Percentiles rank a stretch among this genome's conserved stretches.
These are phyloP conservation scores for Drosophila bunnanda DNA, from an alignment of 2,888 invertebrate species.

Conservation along the genomic window DNA sequence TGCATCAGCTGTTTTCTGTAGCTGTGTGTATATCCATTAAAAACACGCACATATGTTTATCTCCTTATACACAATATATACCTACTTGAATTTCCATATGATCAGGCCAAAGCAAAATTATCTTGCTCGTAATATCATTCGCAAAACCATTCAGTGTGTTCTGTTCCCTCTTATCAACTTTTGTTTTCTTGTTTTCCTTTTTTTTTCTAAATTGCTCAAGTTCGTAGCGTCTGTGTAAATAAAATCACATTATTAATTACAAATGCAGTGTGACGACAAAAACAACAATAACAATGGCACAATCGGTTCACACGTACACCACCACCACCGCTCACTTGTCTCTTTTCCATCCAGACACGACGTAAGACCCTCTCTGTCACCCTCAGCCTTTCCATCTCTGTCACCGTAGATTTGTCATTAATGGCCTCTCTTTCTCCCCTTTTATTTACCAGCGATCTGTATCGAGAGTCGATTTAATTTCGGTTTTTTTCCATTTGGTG, in stretches of 20 bases:
- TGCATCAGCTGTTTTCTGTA: conserved; percentile 71
- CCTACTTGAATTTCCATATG: conserved; percentile 20
- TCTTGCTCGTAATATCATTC: conserved; percentile 6
- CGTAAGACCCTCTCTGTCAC: conserved; percentile 16
- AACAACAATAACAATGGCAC: conserved; percentile 37
- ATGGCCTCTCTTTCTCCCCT: conserved; percentile 1
- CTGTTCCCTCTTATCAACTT: conserved; percentile 12
- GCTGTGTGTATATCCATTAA: conserved; percentile 39
- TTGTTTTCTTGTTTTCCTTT: conserved; percentile 14
- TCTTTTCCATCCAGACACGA: conserved; percentile 1
- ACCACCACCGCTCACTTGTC: conserved; percentile 18
- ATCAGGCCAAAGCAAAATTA: conserved; percentile 6
- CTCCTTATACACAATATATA: conserved; percentile 10
- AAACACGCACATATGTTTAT: conserved; percentile 37
- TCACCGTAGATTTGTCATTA: conserved; percentile 7
- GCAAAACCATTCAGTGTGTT: conserved; percentile 9
- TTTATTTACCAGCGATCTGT: conserved; percentile 6
- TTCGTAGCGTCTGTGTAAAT: conserved; percentile 47
- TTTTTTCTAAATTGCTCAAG: conserved; percentile 47
- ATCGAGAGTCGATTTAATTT: conserved; percentile 13
- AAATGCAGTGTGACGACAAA: conserved; percentile 49
- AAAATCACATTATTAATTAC: conserved; percentile 57
- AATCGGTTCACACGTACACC: conserved; percentile 31
- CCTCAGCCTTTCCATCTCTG: conserved; percentile 2
- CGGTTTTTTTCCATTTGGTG: background rate